Evolutionary conservation across 2,113 vertebrate genomes (phyloP).

Genomic region (Chaetodon trifascialis): DNA sequence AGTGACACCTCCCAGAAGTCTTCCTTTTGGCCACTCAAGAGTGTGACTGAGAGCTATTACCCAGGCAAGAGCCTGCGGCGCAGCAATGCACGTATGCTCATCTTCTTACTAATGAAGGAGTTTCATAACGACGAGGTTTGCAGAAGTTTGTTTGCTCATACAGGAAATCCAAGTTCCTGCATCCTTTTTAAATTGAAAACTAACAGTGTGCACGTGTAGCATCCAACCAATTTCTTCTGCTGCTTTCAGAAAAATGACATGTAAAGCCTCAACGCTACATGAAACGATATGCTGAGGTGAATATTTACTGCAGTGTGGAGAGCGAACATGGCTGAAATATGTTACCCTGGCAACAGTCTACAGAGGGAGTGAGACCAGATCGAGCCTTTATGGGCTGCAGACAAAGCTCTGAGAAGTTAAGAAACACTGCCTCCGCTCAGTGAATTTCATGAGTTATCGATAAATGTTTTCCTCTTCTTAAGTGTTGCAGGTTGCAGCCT

Average conservation of each 20-base stretch:
- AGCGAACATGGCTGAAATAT: constrained; percentile 58
- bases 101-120: neutral
- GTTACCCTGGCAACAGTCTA: constrained; percentile 70
- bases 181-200: neutral
- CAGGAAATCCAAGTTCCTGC: neutral
- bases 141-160: neutral
- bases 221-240: constrained; percentile 2
- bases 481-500: neutral
- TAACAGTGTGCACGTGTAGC: neutral
- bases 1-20: constrained; percentile 59
- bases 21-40: constrained; percentile 50
- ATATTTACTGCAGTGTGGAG: constrained; percentile 37
- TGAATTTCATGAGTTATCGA: constrained; percentile 17
- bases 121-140: neutral
- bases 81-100: neutral
- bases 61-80: constrained; percentile 53
- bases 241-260: constrained; percentile 25
- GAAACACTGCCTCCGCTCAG: constrained; percentile 1
- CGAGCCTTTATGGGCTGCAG: constrained; percentile 28
- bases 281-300: constrained; percentile 16
- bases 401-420: constrained; percentile 32
- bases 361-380: constrained; percentile 51
- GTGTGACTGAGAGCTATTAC: constrained; percentile 61
- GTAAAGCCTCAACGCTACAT: constrained; percentile 27
- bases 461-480: constrained; percentile 22